Percentiles rank a stretch among this genome's conserved stretches.
These are phyloP conservation scores for Nasonia vitripennis DNA, from an alignment of 1,140 invertebrate species.

Conservation along the genomic window DNA sequence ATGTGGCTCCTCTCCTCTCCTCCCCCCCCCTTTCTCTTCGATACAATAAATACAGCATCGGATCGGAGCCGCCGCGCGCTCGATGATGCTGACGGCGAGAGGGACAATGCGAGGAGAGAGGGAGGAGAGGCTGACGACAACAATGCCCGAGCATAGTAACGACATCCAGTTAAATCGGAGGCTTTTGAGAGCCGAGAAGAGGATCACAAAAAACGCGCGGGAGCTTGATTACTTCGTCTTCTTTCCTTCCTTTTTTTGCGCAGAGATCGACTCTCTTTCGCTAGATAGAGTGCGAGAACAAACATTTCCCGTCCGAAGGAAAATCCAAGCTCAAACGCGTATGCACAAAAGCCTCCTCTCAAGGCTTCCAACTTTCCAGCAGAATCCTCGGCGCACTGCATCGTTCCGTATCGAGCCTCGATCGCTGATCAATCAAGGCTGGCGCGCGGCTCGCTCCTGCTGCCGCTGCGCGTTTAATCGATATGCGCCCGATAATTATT, in stretches of 20 bases:
- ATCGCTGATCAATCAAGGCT: conserved; percentile 66
- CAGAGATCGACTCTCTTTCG: neutral
- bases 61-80: conserved; percentile 55
- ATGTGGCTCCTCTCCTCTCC: conserved; percentile 63
- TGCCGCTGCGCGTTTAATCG: conserved; percentile 62
- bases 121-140: conserved; percentile 63
- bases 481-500: conserved; percentile 66
- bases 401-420: conserved; percentile 55
- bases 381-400: too few species aligned
- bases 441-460: conserved; percentile 36
- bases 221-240: conserved; percentile 35
- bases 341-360: neutral
- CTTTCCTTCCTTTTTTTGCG: neutral
- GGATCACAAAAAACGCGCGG: neutral
- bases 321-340: neutral
- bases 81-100: conserved; percentile 48
- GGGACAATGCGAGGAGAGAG: conserved; percentile 28
- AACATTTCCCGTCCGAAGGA: neutral
- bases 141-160: conserved; percentile 69
- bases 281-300: neutral
- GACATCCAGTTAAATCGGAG: conserved; percentile 70
- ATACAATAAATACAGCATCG: conserved; percentile 73
- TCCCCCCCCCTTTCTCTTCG: conserved; percentile 52
- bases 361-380: neutral
- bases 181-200: conserved; percentile 23